phyloP scores from a whole-genome alignment of 1,140 invertebrate species.

The Campoletis sonorensis region DNA sequence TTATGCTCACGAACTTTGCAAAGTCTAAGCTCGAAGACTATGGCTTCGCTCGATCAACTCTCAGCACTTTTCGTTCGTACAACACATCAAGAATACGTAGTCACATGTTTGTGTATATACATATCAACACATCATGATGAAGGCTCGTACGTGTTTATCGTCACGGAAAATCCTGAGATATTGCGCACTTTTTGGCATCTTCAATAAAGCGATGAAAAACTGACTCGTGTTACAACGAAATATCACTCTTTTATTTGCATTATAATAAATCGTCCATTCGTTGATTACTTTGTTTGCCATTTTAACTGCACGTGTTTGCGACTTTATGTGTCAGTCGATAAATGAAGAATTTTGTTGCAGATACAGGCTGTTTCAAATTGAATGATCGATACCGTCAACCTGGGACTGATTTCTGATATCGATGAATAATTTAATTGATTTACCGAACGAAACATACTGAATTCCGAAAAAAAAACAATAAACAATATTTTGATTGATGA shows the following conservation, averaged over 20 bases:
- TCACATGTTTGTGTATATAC: not conserved
- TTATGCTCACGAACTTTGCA: slow-evolving; percentile 25
- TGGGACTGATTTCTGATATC: no score
- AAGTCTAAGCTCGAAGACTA: slow-evolving; percentile 18
- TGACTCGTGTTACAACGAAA: not conserved
- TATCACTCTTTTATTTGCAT: no score
- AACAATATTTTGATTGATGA: no score
- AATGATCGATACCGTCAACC: no score
- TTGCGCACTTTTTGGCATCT: not conserved
- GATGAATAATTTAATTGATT: no score
- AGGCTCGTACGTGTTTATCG: not conserved
- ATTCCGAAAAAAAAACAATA: no score
- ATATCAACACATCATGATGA: not conserved
- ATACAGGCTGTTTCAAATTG: no score
- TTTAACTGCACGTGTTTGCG: no score
- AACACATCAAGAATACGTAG: not conserved
- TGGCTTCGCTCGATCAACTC: slow-evolving; percentile 11
- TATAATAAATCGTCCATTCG: no score
- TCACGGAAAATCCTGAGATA: not conserved
- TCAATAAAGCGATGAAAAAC: not conserved
- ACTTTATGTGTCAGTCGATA: no score
- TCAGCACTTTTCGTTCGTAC: slow-evolving; percentile 11
- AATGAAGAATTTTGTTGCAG: no score
- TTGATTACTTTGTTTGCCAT: not conserved
- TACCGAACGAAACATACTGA: no score